phyloP scores from a whole-genome alignment of 2,888 invertebrate species.

The Andricus quercusramuli region DNA sequence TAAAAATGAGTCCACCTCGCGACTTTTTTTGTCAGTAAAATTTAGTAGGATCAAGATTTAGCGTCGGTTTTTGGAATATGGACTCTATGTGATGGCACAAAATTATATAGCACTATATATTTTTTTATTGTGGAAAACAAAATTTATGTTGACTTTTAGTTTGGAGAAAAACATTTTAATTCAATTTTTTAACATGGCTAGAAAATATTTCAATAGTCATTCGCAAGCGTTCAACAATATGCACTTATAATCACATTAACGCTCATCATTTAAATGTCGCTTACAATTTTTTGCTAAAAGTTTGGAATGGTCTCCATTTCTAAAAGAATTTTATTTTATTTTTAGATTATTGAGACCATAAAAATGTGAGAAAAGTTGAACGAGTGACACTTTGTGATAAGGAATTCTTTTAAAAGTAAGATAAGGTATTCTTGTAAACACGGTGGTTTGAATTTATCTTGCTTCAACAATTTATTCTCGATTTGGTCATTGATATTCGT shows the following conservation, averaged over 20 bases:
- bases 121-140: too few relatives aligned
- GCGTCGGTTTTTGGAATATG: neutral
- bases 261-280: neutral
- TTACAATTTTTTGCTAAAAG: neutral
- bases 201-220: neutral
- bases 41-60: neutral
- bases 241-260: too few relatives aligned
- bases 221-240: neutral
- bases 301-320: neutral
- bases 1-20: neutral
- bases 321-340: neutral
- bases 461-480: neutral
- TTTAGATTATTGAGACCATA: neutral
- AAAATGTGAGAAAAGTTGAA: neutral
- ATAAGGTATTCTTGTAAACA: constrained; percentile 26
- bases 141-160: too few relatives aligned
- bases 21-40: neutral
- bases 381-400: constrained; percentile 5
- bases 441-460: neutral
- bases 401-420: constrained; percentile 7
- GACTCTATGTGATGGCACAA: neutral
- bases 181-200: neutral
- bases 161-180: neutral
- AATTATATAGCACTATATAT: neutral
- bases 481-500: neutral